These are phyloP conservation scores for Platyura marginata DNA, from an alignment of 1,140 invertebrate species.

Conservation along the genomic window DNA sequence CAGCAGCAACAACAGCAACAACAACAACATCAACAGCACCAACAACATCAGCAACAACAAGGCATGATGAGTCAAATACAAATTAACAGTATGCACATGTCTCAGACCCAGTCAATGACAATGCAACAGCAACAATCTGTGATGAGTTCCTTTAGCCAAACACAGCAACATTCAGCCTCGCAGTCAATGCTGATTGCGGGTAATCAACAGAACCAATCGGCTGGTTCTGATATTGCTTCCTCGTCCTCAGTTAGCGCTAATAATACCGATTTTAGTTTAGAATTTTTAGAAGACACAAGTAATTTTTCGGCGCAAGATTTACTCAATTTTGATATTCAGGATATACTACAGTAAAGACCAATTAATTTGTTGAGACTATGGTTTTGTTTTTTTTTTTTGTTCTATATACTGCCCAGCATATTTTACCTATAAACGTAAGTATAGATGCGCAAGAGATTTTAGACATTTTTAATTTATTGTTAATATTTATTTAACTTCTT, in stretches of 20 bases:
- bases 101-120: constrained; percentile 39
- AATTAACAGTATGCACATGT: constrained; percentile 44
- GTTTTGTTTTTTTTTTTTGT: no score
- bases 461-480: no score
- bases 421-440: no score
- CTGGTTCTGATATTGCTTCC: constrained; percentile 29
- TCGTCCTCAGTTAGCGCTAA: no score
- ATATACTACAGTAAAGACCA: no score
- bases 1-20: constrained; percentile 26
- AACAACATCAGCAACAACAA: constrained; percentile 27
- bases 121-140: constrained; percentile 28
- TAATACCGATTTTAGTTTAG: constrained; percentile 51
- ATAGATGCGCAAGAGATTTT: no score
- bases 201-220: constrained; percentile 27
- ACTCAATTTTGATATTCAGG: no score
- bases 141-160: constrained; percentile 15
- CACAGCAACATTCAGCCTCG: constrained; percentile 9
- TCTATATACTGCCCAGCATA: no score
- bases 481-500: no score
- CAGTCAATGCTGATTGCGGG: constrained; percentile 20
- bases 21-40: constrained; percentile 12
- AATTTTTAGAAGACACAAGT: constrained; percentile 61
- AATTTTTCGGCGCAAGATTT: constrained; percentile 58
- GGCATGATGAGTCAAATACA: constrained; percentile 26
- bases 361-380: no score